Conservation (phyloP, 2,113 vertebrate species). For the Neolamprologus fasciatus region DNA sequence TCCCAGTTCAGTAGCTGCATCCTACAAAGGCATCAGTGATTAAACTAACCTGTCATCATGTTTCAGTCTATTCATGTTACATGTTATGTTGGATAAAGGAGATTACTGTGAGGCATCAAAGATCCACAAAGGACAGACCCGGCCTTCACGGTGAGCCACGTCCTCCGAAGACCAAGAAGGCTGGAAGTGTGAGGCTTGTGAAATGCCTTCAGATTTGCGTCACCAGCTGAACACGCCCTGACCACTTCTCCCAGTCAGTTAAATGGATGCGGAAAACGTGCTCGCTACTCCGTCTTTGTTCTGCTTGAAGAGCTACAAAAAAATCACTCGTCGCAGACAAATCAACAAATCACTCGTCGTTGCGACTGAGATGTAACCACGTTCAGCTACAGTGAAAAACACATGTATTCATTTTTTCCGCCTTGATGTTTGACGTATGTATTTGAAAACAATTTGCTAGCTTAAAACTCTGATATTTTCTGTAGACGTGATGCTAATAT, state of each 20-base stretch:
- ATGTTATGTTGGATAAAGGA: neutral
- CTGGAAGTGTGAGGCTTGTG: neutral
- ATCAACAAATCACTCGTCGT: neutral
- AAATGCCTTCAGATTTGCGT: neutral
- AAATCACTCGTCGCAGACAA: neutral
- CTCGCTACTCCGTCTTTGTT: accelerated
- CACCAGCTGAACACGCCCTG: neutral
- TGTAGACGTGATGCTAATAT: neutral
- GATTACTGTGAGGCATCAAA: neutral
- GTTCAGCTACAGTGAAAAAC: neutral
- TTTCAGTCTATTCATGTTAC: accelerated
- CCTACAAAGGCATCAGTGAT: neutral
- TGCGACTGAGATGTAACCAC: neutral
- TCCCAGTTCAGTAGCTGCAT: neutral
- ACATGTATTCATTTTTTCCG: neutral
- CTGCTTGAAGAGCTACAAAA: neutral
- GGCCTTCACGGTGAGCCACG: accelerated
- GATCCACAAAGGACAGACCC: neutral
- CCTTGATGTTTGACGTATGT: neutral
- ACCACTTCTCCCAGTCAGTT: neutral
- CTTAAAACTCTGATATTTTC: neutral
- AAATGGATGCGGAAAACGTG: accelerated
- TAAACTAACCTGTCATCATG: neutral
- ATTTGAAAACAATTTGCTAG: neutral
- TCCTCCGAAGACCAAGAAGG: neutral